A percentile compares a stretch with the other conserved stretches of the same genome.
phyloP scores from a whole-genome alignment of 2,113 vertebrate species.

The Scartelaos histophorus region DNA sequence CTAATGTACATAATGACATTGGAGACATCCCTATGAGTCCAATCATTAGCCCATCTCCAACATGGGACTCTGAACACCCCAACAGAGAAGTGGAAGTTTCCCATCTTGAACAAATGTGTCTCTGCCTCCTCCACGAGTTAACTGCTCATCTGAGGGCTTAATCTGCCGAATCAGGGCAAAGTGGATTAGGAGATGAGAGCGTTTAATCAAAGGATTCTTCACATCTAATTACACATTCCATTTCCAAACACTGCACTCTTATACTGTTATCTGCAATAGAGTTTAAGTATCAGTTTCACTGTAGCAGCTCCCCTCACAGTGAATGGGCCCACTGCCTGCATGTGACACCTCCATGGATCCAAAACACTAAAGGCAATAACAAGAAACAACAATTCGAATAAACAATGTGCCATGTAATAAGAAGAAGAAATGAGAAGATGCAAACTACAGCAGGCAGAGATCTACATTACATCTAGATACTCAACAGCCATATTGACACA shows the following conservation, averaged over 20 bases:
- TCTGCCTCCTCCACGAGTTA: conserved; percentile 56
- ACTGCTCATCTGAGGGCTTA: conserved; percentile 72
- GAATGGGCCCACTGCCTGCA: conserved; percentile 26
- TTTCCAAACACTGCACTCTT: conserved; percentile 58
- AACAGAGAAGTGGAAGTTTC: conserved; percentile 45
- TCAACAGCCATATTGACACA: not conserved
- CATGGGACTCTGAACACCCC: conserved; percentile 23
- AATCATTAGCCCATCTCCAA: conserved; percentile 27
- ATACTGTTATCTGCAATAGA: conserved; percentile 58
- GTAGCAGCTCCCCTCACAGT: conserved; percentile 30
- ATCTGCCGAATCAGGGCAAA: conserved; percentile 77
- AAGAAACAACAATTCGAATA: not conserved
- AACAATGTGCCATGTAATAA: not conserved
- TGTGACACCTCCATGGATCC: conserved; percentile 31
- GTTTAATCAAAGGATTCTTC: conserved; percentile 75
- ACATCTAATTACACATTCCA: conserved; percentile 73
- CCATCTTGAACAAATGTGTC: conserved; percentile 62
- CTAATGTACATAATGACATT: conserved; percentile 13
- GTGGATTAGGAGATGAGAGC: conserved; percentile 78
- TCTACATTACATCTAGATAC: not conserved
- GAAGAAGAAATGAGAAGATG: not conserved
- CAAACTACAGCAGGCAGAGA: not conserved
- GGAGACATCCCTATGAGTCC: conserved; percentile 7
- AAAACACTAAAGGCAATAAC: conserved; percentile 1
- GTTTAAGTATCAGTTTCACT: conserved; percentile 53